These are phyloP conservation scores for Caenorhabditis inopinata DNA, from an alignment of 1,140 invertebrate genomes.

Conservation along the genomic window DNA sequence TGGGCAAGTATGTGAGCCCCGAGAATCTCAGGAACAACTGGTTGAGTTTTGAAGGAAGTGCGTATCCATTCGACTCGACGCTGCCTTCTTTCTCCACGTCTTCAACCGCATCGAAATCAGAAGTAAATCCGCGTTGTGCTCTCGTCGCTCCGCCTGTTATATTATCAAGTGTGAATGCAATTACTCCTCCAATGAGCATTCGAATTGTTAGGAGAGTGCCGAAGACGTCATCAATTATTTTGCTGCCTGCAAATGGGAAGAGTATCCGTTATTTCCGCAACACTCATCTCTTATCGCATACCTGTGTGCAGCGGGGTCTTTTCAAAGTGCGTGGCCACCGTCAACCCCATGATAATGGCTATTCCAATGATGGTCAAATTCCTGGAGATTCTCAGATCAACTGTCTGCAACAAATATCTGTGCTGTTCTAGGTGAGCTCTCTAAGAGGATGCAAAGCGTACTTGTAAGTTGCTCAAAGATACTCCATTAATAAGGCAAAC, in stretches of 20 bases:
- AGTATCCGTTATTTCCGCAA: neutral
- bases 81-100: neutral
- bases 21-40: neutral
- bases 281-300: neutral
- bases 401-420: conserved; percentile 20
- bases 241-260: neutral
- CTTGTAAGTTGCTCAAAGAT: conserved; percentile 43
- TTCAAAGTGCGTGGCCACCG: conserved; percentile 39
- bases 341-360: conserved; percentile 36
- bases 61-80: conserved; percentile 10
- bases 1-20: neutral
- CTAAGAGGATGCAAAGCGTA: neutral
- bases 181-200: conserved; percentile 42
- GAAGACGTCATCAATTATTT: conserved; percentile 30
- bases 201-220: conserved; percentile 32
- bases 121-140: neutral
- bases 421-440: neutral
- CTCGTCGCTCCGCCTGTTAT: neutral
- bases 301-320: conserved; percentile 44
- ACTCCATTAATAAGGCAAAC: conserved; percentile 45
- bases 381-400: conserved; percentile 47
- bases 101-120: neutral
- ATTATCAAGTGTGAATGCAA: conserved; percentile 38
- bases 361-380: conserved; percentile 50
- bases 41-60: neutral